Conservation (phyloP, 2,888 invertebrate genomes). For the Drosophila cracens region DNA sequence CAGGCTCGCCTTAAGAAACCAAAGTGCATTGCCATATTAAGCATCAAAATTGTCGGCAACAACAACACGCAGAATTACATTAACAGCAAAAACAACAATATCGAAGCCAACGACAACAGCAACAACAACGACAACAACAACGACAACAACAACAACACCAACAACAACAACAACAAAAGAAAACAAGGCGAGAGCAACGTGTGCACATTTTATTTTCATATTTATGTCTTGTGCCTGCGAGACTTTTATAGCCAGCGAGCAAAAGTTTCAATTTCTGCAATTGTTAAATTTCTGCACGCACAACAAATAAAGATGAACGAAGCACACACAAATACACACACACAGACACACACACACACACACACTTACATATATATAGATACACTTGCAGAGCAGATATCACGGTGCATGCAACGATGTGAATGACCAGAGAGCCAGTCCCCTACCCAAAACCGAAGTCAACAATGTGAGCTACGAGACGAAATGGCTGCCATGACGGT, state of each 20-base stretch:
- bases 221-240: constrained; percentile 56
- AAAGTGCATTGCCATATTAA: constrained; percentile 71
- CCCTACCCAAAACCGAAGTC: constrained; percentile 39
- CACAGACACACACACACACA: constrained; percentile 14
- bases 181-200: constrained; percentile 44
- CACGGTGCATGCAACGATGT: constrained; percentile 62
- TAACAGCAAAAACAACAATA: constrained; percentile 5
- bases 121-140: constrained; percentile 12
- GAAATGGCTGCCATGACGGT: constrained; percentile 19
- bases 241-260: constrained; percentile 51
- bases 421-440: constrained; percentile 65
- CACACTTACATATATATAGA: neutral
- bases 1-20: constrained; percentile 45
- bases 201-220: constrained; percentile 70
- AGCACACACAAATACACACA: constrained; percentile 38
- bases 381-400: constrained; percentile 7
- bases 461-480: constrained; percentile 40
- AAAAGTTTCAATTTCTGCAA: constrained; percentile 77
- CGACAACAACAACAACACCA: constrained; percentile 7
- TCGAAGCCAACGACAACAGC: constrained; percentile 1
- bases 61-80: neutral
- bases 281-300: constrained; percentile 77
- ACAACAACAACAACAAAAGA: constrained; percentile 9
- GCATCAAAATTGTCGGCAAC: constrained; percentile 38
- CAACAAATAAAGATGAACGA: constrained; percentile 67